phyloP scores from a whole-genome alignment of 2,888 invertebrate genomes.

The Drosophila fungiperda region DNA sequence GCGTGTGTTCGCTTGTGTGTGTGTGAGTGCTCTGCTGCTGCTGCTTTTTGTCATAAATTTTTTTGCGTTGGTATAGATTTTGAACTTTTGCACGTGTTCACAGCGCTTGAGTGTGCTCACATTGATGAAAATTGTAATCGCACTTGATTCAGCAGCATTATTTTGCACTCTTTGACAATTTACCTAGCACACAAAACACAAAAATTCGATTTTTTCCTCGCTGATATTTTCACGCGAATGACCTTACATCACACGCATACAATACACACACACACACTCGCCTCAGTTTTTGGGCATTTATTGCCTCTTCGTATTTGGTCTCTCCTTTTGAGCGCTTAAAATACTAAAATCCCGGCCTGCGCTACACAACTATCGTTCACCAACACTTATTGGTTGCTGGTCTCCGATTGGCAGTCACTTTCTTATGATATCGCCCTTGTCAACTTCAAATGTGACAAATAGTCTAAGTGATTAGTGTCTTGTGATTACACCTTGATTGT shows the following conservation, averaged over 20 bases:
- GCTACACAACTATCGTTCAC: slow-evolving; percentile 21
- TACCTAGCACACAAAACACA: slow-evolving; percentile 84
- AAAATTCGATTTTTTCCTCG: slow-evolving; percentile 83
- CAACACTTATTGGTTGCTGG: slow-evolving; percentile 21
- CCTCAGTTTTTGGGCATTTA: slow-evolving; percentile 31
- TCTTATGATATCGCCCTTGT: background rate
- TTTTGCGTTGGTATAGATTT: slow-evolving; percentile 61
- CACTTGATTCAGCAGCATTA: slow-evolving; percentile 47
- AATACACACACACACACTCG: slow-evolving; percentile 61
- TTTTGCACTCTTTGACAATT: slow-evolving; percentile 69
- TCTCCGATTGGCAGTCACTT: background rate
- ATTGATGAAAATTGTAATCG: slow-evolving; percentile 45
- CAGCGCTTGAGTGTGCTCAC: slow-evolving; percentile 29
- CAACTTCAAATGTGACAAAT: background rate
- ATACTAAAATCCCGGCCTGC: slow-evolving; percentile 28
- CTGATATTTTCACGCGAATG: slow-evolving; percentile 82
- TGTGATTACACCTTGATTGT: background rate
- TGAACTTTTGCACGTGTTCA: slow-evolving; percentile 46
- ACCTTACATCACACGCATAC: slow-evolving; percentile 81
- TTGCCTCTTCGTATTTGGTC: slow-evolving; percentile 27
- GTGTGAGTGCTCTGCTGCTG: slow-evolving; percentile 57
- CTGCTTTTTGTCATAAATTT: slow-evolving; percentile 69
- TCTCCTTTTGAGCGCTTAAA: slow-evolving; percentile 34
- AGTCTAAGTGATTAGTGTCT: too few species aligned
- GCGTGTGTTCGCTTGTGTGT: slow-evolving; percentile 33